Conservation (phyloP, 2,888 invertebrate species). For the Eudemis profundana region DNA sequence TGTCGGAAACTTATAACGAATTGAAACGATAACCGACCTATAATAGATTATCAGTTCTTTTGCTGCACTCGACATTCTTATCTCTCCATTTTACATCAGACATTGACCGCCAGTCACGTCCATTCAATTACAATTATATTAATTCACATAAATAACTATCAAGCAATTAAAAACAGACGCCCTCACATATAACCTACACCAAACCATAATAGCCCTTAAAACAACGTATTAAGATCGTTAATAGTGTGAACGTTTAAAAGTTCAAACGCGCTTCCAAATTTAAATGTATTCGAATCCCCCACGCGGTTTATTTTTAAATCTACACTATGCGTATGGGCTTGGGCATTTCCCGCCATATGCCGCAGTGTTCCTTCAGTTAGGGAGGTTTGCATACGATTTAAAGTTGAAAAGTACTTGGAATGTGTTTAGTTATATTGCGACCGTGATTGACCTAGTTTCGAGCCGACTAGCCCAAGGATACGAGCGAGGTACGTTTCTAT, state of each 20-base stretch:
- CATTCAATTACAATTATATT: slow-evolving; percentile 73
- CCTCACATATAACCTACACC: slow-evolving; percentile 48
- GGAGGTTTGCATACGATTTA: slow-evolving; percentile 55
- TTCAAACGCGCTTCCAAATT: slow-evolving; percentile 62
- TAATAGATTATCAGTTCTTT: slow-evolving; percentile 14
- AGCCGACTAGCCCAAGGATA: slow-evolving; percentile 59
- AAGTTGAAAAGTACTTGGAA: slow-evolving; percentile 52
- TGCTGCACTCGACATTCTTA: slow-evolving; percentile 30
- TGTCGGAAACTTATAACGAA: no score
- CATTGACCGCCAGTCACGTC: slow-evolving; percentile 49
- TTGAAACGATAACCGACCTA: no score
- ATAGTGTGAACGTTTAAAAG: slow-evolving; percentile 10
- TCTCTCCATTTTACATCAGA: slow-evolving; percentile 13
- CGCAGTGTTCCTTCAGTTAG: slow-evolving; percentile 61
- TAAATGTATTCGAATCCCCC: slow-evolving; percentile 73
- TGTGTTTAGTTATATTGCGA: slow-evolving; percentile 49
- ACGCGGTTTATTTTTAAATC: slow-evolving; percentile 78
- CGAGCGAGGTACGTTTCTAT: slow-evolving; percentile 72
- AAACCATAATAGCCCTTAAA: background rate
- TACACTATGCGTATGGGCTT: slow-evolving; percentile 63
- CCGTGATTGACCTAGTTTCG: slow-evolving; percentile 70
- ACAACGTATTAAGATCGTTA: background rate
- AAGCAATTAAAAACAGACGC: slow-evolving; percentile 67
- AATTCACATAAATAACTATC: slow-evolving; percentile 75
- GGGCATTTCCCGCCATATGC: slow-evolving; percentile 72